Conservation (phyloP, 2,888 invertebrate genomes). For the Lucinisca nassula region DNA sequence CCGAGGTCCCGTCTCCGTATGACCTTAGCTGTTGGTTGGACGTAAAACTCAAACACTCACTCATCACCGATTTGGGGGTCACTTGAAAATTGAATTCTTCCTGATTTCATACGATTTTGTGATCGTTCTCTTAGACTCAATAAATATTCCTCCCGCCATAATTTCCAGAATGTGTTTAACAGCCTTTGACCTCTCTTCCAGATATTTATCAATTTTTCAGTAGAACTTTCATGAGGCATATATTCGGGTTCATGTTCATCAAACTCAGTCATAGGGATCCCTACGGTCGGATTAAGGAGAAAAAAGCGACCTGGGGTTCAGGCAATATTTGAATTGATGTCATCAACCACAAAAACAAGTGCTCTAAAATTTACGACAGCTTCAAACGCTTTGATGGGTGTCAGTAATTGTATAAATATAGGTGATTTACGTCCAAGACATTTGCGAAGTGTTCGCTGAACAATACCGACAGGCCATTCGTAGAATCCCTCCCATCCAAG, state of each 20-base stretch:
- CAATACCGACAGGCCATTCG: conserved; percentile 4
- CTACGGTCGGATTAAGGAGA: neutral
- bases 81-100: too few species aligned
- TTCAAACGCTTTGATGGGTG: neutral
- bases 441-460: conserved; percentile 8
- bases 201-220: neutral
- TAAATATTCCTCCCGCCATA: conserved; percentile 8
- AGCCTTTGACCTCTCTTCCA: conserved; percentile 22
- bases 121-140: conserved; percentile 11
- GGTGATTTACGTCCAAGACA: neutral
- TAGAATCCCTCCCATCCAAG: conserved; percentile 25
- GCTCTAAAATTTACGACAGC: neutral
- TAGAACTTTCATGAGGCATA: neutral
- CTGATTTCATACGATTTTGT: too few species aligned
- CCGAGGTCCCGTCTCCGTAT: too few species aligned
- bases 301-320: conserved; percentile 12
- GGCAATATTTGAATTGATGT: neutral
- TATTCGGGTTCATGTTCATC: neutral
- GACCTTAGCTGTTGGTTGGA: too few species aligned
- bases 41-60: too few species aligned
- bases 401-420: neutral
- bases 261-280: neutral
- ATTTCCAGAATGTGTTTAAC: neutral
- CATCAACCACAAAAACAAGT: conserved; percentile 9
- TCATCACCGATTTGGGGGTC: too few species aligned